phyloP scores from a whole-genome alignment of 2,797 vertebrate species.

The Pangasius sanitwongsei region DNA sequence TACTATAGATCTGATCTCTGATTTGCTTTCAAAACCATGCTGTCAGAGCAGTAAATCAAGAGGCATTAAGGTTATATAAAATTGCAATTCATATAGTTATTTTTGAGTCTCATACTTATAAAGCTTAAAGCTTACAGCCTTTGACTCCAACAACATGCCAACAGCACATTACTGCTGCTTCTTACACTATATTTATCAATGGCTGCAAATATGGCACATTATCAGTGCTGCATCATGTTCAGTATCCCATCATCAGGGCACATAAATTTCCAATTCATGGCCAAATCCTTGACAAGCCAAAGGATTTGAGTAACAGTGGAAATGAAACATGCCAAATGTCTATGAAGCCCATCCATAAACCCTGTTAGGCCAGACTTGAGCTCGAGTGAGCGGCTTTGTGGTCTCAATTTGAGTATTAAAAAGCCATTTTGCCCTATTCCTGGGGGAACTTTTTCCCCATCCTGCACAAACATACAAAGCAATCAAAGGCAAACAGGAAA shows the following conservation, averaged over 20 bases:
- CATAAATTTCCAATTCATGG: slow-evolving; percentile 27
- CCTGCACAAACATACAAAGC: background rate
- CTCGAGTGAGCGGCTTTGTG: background rate
- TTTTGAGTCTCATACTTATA: background rate
- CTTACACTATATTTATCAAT: slow-evolving; percentile 48
- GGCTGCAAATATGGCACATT: slow-evolving; percentile 8
- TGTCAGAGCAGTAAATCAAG: background rate
- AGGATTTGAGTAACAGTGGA: slow-evolving; percentile 47
- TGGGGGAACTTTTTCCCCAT: background rate
- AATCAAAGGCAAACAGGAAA: background rate
- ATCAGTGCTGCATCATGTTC: slow-evolving; percentile 4
- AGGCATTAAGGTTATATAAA: background rate
- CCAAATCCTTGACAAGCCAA: slow-evolving; percentile 51
- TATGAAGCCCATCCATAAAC: background rate
- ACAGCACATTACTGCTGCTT: slow-evolving; percentile 28
- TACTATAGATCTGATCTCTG: background rate
- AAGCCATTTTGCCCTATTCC: background rate
- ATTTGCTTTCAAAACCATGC: background rate
- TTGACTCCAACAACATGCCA: slow-evolving; percentile 23
- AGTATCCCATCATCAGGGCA: background rate
- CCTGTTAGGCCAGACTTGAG: background rate
- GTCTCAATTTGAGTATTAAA: background rate
- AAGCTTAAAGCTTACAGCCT: background rate
- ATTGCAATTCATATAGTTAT: background rate
- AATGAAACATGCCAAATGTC: slow-evolving; percentile 40